Evolutionary conservation across 2,113 vertebrate genomes (phyloP).

Genomic region (Thymallus thymallus): DNA sequence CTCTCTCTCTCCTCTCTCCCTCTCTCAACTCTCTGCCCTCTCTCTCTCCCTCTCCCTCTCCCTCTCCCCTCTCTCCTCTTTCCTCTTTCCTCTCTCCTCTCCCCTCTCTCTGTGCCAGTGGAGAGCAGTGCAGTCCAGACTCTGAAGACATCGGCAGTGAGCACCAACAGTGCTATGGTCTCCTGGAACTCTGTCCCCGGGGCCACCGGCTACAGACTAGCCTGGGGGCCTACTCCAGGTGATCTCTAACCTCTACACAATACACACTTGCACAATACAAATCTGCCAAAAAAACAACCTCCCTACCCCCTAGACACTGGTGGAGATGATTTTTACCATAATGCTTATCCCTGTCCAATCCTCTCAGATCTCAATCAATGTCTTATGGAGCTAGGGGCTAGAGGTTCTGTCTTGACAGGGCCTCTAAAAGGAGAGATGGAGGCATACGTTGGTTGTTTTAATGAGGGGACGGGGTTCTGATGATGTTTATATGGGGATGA

Average conservation of each 20-base stretch:
- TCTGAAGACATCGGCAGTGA: slow-evolving; percentile 77
- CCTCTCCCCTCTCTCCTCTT: too few relatives aligned
- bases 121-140: slow-evolving; percentile 82
- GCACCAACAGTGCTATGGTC: slow-evolving; percentile 72
- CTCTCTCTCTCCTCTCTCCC: too few relatives aligned
- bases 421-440: background rate
- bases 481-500: background rate
- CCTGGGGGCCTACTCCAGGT: slow-evolving; percentile 87
- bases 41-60: too few relatives aligned
- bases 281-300: background rate
- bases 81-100: too few relatives aligned
- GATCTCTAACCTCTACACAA: slow-evolving; percentile 15
- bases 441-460: slow-evolving; percentile 8
- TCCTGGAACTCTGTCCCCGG: slow-evolving; percentile 83
- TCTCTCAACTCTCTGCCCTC: background rate
- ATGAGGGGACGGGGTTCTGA: slow-evolving; percentile 14
- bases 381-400: too few relatives aligned
- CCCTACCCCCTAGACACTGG: too few relatives aligned
- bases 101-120: slow-evolving; percentile 66
- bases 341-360: too few relatives aligned
- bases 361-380: too few relatives aligned
- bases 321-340: too few relatives aligned
- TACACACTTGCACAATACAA: background rate
- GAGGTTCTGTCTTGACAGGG: too few relatives aligned
- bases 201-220: slow-evolving; percentile 83